These are phyloP conservation scores for Pachyrhynchus sulphureomaculatus DNA, from an alignment of 1,140 invertebrate genomes.

Conservation along the genomic window DNA sequence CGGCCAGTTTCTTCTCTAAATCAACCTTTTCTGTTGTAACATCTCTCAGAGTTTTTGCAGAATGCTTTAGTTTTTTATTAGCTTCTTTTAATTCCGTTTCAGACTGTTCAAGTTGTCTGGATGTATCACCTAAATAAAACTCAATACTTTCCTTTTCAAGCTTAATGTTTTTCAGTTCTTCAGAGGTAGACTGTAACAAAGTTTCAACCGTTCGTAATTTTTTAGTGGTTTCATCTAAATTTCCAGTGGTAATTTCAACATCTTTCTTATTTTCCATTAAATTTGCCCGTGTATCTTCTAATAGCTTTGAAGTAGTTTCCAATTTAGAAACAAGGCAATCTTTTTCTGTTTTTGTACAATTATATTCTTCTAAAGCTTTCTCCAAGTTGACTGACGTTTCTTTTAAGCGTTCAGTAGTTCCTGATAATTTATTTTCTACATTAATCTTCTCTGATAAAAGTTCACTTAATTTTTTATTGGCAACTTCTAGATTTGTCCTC, in stretches of 20 bases:
- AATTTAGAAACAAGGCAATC: no score
- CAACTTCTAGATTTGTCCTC: not conserved
- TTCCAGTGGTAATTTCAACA: not conserved
- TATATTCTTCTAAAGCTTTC: no score
- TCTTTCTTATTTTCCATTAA: not conserved
- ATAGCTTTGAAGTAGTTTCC: no score
- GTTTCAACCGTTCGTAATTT: not conserved
- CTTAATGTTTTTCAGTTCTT: not conserved
- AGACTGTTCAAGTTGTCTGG: not conserved
- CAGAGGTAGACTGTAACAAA: not conserved
- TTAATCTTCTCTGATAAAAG: not conserved
- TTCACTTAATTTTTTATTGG: not conserved
- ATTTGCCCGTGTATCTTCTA: no score
- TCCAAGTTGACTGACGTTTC: no score
- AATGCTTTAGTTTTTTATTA: not conserved
- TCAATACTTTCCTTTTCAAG: not conserved
- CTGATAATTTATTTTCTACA: no score
- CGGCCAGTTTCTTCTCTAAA: not conserved
- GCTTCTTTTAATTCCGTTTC: conserved; percentile 1
- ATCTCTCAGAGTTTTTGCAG: not conserved
- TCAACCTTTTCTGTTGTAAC: not conserved
- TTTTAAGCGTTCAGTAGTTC: no score
- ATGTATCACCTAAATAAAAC: not conserved
- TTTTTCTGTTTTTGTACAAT: no score
- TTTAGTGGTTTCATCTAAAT: not conserved